Evolutionary conservation across 53 echinoderm and acorn worm genomes (phyloP).

Genomic region (Mesocentrotus franciscanus): DNA sequence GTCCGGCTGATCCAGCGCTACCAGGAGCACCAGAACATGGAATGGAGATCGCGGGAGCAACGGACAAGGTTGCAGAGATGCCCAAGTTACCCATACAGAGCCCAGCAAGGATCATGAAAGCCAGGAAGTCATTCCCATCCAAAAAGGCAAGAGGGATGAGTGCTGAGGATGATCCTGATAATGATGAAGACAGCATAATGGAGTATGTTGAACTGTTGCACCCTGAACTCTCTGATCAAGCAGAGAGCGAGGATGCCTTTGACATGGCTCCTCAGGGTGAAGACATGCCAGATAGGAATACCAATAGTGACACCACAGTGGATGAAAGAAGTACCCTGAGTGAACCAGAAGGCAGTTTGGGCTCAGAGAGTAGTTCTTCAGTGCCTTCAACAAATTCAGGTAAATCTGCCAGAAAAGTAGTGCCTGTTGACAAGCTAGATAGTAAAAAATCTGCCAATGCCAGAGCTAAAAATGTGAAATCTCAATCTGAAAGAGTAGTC

Average conservation of each 20-base stretch:
- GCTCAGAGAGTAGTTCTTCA: conserved; percentile 25
- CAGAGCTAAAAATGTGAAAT: neutral
- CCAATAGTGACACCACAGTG: neutral
- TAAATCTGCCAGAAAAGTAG: neutral
- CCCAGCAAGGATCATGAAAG: conserved; percentile 64
- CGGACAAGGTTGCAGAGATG: neutral
- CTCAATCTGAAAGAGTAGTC: conserved; percentile 8
- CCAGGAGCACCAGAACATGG: neutral
- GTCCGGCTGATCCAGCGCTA: neutral
- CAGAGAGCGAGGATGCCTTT: conserved; percentile 54
- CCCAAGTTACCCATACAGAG: neutral
- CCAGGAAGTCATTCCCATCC: conserved; percentile 59
- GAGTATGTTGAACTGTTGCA: conserved; percentile 35
- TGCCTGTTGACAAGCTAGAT: neutral
- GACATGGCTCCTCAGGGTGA: conserved; percentile 31
- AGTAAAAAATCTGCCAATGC: conserved; percentile 19
- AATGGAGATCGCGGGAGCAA: neutral
- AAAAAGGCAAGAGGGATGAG: conserved; percentile 52
- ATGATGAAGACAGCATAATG: conserved; percentile 62
- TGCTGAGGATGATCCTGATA: conserved; percentile 32
- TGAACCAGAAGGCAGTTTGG: neutral
- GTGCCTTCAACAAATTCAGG: neutral
- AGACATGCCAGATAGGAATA: neutral
- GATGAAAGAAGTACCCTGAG: conserved; percentile 11
- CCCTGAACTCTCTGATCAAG: neutral